Conservation (phyloP, 1,140 invertebrate genomes). For the Hycleus cichorii region DNA sequence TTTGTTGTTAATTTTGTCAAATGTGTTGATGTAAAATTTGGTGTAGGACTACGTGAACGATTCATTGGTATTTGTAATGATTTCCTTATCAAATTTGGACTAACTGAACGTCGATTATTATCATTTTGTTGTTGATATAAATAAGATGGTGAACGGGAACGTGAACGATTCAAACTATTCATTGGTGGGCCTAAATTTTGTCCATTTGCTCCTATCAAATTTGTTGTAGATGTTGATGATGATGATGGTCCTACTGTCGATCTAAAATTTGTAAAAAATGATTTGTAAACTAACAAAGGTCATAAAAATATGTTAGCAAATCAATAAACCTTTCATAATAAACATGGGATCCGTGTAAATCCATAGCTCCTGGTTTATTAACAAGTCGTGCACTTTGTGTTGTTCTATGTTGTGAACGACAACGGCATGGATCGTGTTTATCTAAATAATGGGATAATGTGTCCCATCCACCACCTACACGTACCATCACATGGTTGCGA, state of each 20-base stretch:
- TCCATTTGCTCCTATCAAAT: no score
- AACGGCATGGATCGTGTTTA: slow-evolving; percentile 94
- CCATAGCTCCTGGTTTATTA: slow-evolving; percentile 47
- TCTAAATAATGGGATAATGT: slow-evolving; percentile 92
- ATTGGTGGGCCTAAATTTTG: slow-evolving; percentile 36
- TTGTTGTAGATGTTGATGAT: no score
- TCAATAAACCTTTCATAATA: slow-evolving; percentile 65
- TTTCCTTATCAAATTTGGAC: slow-evolving; percentile 34
- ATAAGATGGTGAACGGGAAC: slow-evolving; percentile 38
- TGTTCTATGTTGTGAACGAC: slow-evolving; percentile 60
- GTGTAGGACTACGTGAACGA: slow-evolving; percentile 37
- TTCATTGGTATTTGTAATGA: slow-evolving; percentile 25
- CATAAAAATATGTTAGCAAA: no score
- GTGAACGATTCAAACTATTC: slow-evolving; percentile 42
- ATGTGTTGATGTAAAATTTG: slow-evolving; percentile 36
- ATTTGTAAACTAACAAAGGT: no score
- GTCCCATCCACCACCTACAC: slow-evolving; percentile 96
- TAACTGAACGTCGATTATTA: slow-evolving; percentile 31
- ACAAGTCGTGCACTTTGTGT: slow-evolving; percentile 54
- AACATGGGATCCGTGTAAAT: slow-evolving; percentile 71
- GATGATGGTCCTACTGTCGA: no score
- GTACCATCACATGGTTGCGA: slow-evolving; percentile 94
- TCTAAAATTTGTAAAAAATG: no score
- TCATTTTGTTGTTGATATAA: background rate
- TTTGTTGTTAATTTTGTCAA: slow-evolving; percentile 27